Evolutionary conservation across 2,113 vertebrate species (phyloP).

Genomic region (Tragelaphus strepsiceros): DNA sequence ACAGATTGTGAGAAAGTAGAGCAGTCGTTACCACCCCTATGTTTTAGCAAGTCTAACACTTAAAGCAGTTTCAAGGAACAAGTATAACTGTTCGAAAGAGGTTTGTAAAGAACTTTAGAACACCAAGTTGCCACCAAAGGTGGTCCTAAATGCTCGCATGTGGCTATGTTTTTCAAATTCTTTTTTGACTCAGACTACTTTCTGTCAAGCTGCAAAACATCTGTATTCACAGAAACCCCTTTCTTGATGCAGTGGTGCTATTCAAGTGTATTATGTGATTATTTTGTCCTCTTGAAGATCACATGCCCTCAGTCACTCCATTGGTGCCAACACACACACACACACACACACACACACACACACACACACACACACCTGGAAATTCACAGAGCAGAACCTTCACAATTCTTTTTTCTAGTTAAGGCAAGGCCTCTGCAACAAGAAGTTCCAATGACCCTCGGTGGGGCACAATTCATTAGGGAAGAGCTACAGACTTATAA

Average conservation of each 20-base stretch:
- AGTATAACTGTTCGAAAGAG: neutral
- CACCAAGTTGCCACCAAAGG: conserved; percentile 19
- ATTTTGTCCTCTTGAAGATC: conserved; percentile 50
- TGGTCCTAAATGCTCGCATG: neutral
- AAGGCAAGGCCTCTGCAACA: conserved; percentile 65
- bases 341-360: neutral
- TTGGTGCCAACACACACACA: neutral
- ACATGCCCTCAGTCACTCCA: neutral
- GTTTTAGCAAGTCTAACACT: conserved; percentile 53
- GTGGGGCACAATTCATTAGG: conserved; percentile 59
- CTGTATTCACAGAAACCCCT: neutral
- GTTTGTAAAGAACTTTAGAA: neutral
- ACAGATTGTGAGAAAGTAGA: conserved; percentile 55
- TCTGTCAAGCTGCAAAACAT: neutral
- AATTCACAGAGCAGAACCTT: conserved; percentile 39
- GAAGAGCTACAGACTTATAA: conserved; percentile 70
- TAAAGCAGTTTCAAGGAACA: conserved; percentile 34
- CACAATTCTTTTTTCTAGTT: conserved; percentile 22
- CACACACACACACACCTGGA: neutral
- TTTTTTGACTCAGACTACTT: neutral
- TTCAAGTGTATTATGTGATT: neutral
- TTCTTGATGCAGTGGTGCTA: neutral
- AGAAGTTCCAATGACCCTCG: conserved; percentile 73
- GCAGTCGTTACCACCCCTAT: conserved; percentile 45
- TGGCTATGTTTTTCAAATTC: neutral